Percentiles rank a stretch among this genome's conserved stretches.
Conservation (phyloP, 2,113 vertebrate species). For the Caretta caretta region DNA sequence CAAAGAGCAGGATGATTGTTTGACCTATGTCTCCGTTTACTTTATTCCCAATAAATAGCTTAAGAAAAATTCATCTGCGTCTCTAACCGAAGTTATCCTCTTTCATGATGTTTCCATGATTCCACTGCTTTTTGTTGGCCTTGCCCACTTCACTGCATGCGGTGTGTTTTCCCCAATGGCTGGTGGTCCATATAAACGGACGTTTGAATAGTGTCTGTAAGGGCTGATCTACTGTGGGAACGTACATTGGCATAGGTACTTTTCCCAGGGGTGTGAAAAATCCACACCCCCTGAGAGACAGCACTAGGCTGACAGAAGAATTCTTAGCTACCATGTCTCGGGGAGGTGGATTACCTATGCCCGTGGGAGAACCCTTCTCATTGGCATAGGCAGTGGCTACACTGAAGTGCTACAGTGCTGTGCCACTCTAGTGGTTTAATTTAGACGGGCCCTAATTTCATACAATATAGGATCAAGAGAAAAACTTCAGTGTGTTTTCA, state of each 20-base stretch:
- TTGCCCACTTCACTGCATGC: accelerated
- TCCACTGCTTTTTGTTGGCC: accelerated
- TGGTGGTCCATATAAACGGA: background rate
- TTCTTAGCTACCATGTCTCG: no score
- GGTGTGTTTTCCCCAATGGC: background rate
- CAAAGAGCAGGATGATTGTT: background rate
- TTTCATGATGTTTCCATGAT: background rate
- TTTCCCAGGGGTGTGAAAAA: no score
- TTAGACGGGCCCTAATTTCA: no score
- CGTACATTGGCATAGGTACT: background rate
- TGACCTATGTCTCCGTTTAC: background rate
- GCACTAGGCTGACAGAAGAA: no score
- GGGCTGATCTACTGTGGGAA: background rate
- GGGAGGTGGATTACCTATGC: no score
- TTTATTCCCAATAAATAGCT: background rate
- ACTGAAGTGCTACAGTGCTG: no score
- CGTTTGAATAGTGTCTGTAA: background rate
- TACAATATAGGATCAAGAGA: no score
- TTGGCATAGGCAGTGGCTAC: no score
- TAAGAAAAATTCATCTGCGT: accelerated
- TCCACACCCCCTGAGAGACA: no score
- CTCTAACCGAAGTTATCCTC: accelerated
- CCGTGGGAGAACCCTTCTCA: no score
- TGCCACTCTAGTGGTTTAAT: no score
- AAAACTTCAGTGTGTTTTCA: no score